Evolutionary conservation across 2,888 invertebrate genomes (phyloP), one percentile per base, ranked within the genome.

Genomic region (Apodemia hepburni): DNA sequence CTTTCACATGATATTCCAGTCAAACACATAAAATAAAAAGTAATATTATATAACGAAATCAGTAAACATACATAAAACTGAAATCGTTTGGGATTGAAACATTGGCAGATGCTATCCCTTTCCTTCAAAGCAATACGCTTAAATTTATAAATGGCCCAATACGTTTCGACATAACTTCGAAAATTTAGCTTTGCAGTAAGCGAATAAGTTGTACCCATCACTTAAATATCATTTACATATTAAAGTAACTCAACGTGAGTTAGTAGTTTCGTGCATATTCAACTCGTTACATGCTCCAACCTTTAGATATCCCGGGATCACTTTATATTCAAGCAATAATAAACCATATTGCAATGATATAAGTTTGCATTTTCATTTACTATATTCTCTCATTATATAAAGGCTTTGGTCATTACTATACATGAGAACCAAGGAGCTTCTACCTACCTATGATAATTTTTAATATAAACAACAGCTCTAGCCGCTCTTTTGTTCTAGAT

Each of bases 141-240:
- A 51, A 22, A 51, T 4, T 4, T 9, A 54, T 22, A 27, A 15
- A 22, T 12, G 22, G 7, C 27, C 12, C 27, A 11, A 54, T 27
- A 54, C 12, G 27, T 12, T 54, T 51, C 9, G n/a, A 45, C n/a
- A n/a, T 45, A 45, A 45, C 42, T n/a, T 45, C 6, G 42, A 51
- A 54, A 54, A 27, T 27, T 54, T 15, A 54, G 22, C 11, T 22
- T 54, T 12, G 27, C 12, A 12, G 12, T 12, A 27, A 27, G 54
- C 45, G n/a, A 45, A 54, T 54, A 27, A 54, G 27, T 54, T 27
- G 11, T 22, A 54, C 27, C 54, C 22, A 54, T 27, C 54, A 27
- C 54, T 54, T 54, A 54, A 22, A 54, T 54, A 54, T 54, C 54
- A 54, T 54, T 54, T 54, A 22, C 54, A 54, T 54, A 54, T 15